Base-by-base conservation (phyloP, 2,113 vertebrate genomes). In the Hippocampus mohnikei region DNA sequence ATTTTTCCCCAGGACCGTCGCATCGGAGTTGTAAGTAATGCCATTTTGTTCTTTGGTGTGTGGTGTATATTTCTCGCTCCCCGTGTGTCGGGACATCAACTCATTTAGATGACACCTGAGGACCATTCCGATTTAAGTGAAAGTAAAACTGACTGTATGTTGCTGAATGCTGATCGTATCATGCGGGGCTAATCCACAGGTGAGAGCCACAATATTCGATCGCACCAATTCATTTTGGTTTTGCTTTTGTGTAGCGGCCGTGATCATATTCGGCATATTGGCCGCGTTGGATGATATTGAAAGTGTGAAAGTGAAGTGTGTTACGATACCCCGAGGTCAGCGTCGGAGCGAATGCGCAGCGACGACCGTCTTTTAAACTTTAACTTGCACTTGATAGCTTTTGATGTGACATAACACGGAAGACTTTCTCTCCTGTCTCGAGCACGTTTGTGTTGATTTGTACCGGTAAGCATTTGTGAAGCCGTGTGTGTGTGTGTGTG, bases 21-120 rank as follows among this genome's bases (percentile, higher is more conserved):
- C 66, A 29, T 69, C 66, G 55, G 53, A 76, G 27, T 61, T 71
- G 70, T 84, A 68, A 84, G 85, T n/a, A n/a, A n/a, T 83, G 60
- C 74, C 15, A 16, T 23, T 63, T 66, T 68, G 48, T 27, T 66
- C 70, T 66, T 55, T 70, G 33, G 41, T 25, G 37, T 66, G 8
- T 58, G 53, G 52, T 70, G 42, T 62, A 41, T 58, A 50, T 63
- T 63, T 62, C 55, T 70, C 11, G 37, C 20, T 66, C 23, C 40
- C 55, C 33, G 42, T 63, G 48, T 69, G 48, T 48, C 37, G 29
- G 27, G 29, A 33, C 29, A 40, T 25, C 25, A 44, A 44, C 42
- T 44, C 42, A 15, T 12, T 10, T 44, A 13, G 5, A 44, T 44
- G 42, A 13, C 42, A 44, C 2, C 13, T 44, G 42, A 44, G 10